Conservation (phyloP, 2,797 vertebrate genomes). For the Buphagus erythrorhynchus region DNA sequence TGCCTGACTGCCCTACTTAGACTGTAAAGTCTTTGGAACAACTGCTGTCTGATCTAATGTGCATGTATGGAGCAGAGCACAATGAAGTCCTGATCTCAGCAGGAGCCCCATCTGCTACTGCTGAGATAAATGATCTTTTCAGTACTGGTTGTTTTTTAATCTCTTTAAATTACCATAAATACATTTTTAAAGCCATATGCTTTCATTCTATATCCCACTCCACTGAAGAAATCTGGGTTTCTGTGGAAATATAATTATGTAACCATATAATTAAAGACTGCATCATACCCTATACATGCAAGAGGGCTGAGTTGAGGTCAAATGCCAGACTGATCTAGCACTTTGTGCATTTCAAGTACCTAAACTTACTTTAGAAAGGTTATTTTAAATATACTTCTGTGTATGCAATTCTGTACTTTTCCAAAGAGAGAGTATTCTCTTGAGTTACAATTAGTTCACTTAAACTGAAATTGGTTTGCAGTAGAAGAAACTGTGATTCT, state of each 20-base stretch:
- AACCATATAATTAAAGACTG: slow-evolving; percentile 55
- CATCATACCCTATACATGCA: neutral
- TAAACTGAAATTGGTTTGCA: neutral
- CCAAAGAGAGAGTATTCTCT: neutral
- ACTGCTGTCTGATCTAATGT: slow-evolving; percentile 65
- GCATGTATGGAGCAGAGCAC: slow-evolving; percentile 25
- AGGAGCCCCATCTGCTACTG: slow-evolving; percentile 67
- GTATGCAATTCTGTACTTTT: neutral
- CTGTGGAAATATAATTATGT: slow-evolving; percentile 58
- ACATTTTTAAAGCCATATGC: slow-evolving; percentile 70
- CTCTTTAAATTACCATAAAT: slow-evolving; percentile 72
- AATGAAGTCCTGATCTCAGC: slow-evolving; percentile 69
- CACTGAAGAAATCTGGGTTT: slow-evolving; percentile 48
- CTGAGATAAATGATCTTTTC: slow-evolving; percentile 72
- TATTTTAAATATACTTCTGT: neutral
- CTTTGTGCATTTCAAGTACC: slow-evolving; percentile 17
- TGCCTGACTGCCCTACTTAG: slow-evolving; percentile 51
- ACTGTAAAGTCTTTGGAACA: slow-evolving; percentile 50
- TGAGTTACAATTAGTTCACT: neutral
- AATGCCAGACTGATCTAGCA: slow-evolving; percentile 5
- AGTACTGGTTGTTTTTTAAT: slow-evolving; percentile 68
- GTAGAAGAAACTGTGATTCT: neutral
- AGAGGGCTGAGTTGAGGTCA: slow-evolving; percentile 18
- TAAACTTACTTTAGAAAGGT: neutral
- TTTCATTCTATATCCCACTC: slow-evolving; percentile 56